These are phyloP conservation scores for Drosophila mimetica DNA, from an alignment of 2,888 invertebrate genomes.

Conservation along the genomic window DNA sequence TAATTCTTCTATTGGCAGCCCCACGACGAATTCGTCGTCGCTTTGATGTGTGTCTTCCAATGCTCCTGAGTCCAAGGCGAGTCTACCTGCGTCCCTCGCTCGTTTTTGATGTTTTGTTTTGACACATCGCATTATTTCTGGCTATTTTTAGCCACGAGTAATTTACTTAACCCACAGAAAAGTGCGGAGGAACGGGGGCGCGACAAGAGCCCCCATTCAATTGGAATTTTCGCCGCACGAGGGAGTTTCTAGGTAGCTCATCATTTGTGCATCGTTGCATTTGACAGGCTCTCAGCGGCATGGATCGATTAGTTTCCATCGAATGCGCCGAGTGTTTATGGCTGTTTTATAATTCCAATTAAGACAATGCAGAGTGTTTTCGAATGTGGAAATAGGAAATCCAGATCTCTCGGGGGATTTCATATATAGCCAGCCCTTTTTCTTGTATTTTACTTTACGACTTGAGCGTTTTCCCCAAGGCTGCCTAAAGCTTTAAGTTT, in stretches of 20 bases:
- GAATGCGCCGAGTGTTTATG: slow-evolving; percentile 64
- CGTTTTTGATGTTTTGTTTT: slow-evolving; percentile 78
- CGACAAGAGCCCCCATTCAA: slow-evolving; percentile 34
- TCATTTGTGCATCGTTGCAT: slow-evolving; percentile 63
- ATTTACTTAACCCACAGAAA: slow-evolving; percentile 61
- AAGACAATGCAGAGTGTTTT: slow-evolving; percentile 42
- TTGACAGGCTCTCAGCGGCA: slow-evolving; percentile 72
- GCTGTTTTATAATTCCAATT: slow-evolving; percentile 64
- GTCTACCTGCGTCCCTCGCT: slow-evolving; percentile 31
- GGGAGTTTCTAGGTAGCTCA: slow-evolving; percentile 43
- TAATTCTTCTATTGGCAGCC: slow-evolving; percentile 77
- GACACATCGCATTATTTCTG: slow-evolving; percentile 71
- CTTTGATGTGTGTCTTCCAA: slow-evolving; percentile 66
- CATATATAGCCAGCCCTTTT: neutral
- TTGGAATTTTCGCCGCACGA: slow-evolving; percentile 62
- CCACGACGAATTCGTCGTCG: slow-evolving; percentile 29
- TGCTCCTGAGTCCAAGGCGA: slow-evolving; percentile 1
- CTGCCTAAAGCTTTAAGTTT: slow-evolving; percentile 37
- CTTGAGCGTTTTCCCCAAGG: slow-evolving; percentile 1
- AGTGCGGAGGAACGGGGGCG: slow-evolving; percentile 4
- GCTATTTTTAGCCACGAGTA: slow-evolving; percentile 66
- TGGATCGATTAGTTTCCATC: slow-evolving; percentile 75
- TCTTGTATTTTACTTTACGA: slow-evolving; percentile 2
- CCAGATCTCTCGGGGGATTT: neutral
- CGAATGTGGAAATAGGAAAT: slow-evolving; percentile 34